Evolutionary conservation across 2,888 invertebrate species (phyloP).

Genomic region (Tribolium freemani): DNA sequence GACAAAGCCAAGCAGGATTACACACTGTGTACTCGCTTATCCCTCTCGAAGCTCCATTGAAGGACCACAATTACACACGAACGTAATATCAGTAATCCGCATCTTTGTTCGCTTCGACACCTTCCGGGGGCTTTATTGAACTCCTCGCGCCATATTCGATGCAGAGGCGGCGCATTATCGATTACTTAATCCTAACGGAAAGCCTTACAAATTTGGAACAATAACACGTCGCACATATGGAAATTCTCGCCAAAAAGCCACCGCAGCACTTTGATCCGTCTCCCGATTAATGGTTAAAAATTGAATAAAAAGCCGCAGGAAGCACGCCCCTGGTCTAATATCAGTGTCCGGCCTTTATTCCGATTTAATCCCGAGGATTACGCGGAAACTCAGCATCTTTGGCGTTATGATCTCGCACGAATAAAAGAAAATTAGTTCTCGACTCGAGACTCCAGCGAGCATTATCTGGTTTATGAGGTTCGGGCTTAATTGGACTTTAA

Average conservation of each 20-base stretch:
- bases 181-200: constrained; percentile 37
- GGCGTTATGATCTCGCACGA: constrained; percentile 25
- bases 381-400: constrained; percentile 33
- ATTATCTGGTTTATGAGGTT: constrained; percentile 39
- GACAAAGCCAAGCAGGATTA: constrained; percentile 42
- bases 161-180: constrained; percentile 37
- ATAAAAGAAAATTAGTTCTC: constrained; percentile 44
- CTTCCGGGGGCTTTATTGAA: constrained; percentile 14
- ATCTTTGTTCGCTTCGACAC: constrained; percentile 57
- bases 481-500: constrained; percentile 43
- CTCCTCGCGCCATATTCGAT: constrained; percentile 13
- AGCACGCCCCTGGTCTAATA: constrained; percentile 25
- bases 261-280: background rate
- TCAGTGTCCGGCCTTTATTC: constrained; percentile 29
- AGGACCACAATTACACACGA: constrained; percentile 64
- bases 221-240: background rate
- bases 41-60: constrained; percentile 58
- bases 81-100: constrained; percentile 66
- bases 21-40: constrained; percentile 40
- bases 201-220: constrained; percentile 25
- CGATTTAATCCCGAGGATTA: constrained; percentile 38
- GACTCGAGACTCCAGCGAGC: constrained; percentile 4
- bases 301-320: background rate
- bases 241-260: background rate
- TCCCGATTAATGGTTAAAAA: background rate